Base-by-base conservation (phyloP, 1,140 invertebrate genomes). In the Stegodyphus mimosarum region DNA sequence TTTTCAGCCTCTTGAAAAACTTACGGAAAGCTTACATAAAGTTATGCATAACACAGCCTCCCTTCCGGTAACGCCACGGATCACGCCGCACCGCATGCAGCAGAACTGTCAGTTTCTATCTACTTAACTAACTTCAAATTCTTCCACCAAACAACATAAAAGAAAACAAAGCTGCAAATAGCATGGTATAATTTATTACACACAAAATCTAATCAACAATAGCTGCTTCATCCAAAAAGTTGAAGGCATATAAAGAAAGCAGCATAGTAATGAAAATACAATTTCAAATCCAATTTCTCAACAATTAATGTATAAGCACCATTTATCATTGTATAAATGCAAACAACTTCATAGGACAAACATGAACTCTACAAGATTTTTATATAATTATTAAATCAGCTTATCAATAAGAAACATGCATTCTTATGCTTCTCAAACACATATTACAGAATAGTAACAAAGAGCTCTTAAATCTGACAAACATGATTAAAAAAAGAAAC, bases 181-280 rank as follows among this genome's bases (percentile, higher is more conserved):
- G 70, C 80, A 74, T 83, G 72, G 63, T 81, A 74, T 83, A 73
- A 74, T 83, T 83, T 83, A 83, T 83, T 83, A 83, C 80, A 83
- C 80, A 66, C 66, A 77, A 84, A 77, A 84, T 84, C 83, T 84
- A 84, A 84, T 84, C 66, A 84, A 84, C 83, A 77, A 83, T 71
- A 84, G 72, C 83, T 84, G 83, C 83, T 84, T 84, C 51, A 71
- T 84, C 66, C 74, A 77, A 77, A 81, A 84, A 84, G 83, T 75
- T 76, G 73, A 84, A 84, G 83, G 83, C 83, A 84, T 84, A 63
- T 76, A 84, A 76, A 76, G 73, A 76, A 84, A 84, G 83, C 83
- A 84, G 83, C 83, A 77, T 75, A 77, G 74, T 84, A 84, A 84
- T 84, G 83, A 84, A 84, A 84, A 84, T 84, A 84, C 83, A 84